Percentiles rank a stretch among this genome's conserved stretches.
These are phyloP conservation scores for Ceyx melanurus DNA, from an alignment of 2,113 vertebrate species.

Conservation along the genomic window DNA sequence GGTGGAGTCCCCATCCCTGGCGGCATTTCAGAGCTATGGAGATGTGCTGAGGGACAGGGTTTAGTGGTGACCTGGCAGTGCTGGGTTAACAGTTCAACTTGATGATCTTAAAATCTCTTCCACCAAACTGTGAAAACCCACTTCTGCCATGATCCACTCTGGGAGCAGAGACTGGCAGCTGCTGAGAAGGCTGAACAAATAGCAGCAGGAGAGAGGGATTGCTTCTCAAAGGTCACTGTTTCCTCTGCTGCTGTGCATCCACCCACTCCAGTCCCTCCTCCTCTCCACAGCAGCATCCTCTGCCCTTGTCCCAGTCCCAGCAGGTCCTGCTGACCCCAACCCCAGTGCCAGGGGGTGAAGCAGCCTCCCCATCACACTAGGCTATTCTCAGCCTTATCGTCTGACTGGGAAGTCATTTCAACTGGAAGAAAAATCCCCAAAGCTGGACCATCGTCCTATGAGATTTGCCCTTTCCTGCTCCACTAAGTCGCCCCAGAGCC, in stretches of 20 bases:
- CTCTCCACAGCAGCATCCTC: not conserved
- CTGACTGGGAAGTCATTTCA: not conserved
- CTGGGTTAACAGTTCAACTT: too few relatives aligned
- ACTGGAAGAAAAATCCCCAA: not conserved
- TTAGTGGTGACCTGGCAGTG: too few relatives aligned
- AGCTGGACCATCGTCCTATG: not conserved
- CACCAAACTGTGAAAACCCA: not conserved
- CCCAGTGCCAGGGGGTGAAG: not conserved
- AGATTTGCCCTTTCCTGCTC: slow-evolving; percentile 20
- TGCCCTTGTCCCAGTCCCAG: not conserved
- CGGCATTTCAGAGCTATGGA: too few relatives aligned
- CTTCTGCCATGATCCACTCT: fast-evolving
- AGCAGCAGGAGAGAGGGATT: not conserved
- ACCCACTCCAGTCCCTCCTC: not conserved
- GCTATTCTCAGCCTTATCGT: not conserved
- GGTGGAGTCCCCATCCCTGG: too few relatives aligned
- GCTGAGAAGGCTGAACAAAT: slow-evolving; percentile 1
- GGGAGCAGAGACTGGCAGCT: not conserved
- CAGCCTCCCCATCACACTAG: not conserved
- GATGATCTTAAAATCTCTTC: too few relatives aligned
- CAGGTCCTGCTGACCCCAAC: not conserved
- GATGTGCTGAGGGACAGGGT: too few relatives aligned
- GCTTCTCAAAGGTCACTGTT: slow-evolving; percentile 32
- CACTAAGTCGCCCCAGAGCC: slow-evolving; percentile 1
- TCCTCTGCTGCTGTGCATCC: not conserved